These are phyloP conservation scores for Prolemur simus DNA, from an alignment of 2,113 vertebrate genomes.

Conservation along the genomic window DNA sequence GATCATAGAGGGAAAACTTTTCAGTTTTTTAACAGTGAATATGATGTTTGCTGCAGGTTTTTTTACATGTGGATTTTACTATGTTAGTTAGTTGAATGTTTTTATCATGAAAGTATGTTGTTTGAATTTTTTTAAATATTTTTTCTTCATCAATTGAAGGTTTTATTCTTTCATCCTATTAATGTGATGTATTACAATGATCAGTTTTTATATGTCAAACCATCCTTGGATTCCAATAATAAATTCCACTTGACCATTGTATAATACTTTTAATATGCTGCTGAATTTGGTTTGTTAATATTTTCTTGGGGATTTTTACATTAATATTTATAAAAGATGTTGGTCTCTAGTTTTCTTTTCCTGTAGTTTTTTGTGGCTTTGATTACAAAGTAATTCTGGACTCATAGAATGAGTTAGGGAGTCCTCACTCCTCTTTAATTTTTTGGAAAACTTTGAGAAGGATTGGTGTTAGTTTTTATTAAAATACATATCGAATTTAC, in stretches of 20 bases:
- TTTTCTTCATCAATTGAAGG: not conserved
- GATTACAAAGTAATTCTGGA: not conserved
- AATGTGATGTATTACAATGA: not conserved
- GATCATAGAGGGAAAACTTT: not conserved
- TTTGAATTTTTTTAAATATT: not conserved
- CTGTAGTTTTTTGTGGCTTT: not conserved
- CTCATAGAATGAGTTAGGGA: not conserved
- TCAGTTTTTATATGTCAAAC: not conserved
- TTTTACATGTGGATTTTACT: not conserved
- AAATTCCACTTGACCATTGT: not conserved
- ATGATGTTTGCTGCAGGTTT: not conserved
- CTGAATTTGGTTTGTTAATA: not conserved
- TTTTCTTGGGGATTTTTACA: not conserved
- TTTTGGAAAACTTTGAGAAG: not conserved
- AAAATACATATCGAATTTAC: not conserved
- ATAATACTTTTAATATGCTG: not conserved
- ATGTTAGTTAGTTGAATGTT: not conserved
- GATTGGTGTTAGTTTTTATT: not conserved
- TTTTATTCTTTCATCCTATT: not conserved
- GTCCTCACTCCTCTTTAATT: not conserved
- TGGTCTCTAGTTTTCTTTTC: not conserved
- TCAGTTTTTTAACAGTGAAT: not conserved
- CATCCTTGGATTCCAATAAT: not conserved
- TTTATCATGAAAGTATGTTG: not conserved
- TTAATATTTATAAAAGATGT: not conserved